Evolutionary conservation across 2,113 vertebrate species (phyloP).

Genomic region (Centropus unirufus): DNA sequence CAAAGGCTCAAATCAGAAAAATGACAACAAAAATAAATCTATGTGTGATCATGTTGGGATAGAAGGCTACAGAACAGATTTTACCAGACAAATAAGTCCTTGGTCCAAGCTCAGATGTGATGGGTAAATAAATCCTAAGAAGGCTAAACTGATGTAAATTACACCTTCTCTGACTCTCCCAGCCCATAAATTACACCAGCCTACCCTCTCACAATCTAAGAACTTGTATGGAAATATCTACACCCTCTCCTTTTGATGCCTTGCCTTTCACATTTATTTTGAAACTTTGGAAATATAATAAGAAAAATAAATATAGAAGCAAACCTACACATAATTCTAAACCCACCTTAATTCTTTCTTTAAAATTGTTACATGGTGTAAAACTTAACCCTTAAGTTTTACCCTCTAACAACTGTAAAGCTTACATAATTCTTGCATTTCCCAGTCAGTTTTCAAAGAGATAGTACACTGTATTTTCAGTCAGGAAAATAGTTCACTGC

Average conservation of each 20-base stretch:
- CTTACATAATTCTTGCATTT: neutral
- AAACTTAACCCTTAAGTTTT: neutral
- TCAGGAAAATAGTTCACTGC: neutral
- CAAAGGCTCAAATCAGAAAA: conserved; percentile 9
- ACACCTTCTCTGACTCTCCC: neutral
- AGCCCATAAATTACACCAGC: conserved; percentile 18
- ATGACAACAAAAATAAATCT: neutral
- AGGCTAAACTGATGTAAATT: conserved; percentile 9
- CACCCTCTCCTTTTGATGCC: neutral
- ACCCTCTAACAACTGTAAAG: neutral
- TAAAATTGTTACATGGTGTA: neutral
- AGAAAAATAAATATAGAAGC: neutral
- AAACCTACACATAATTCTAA: neutral
- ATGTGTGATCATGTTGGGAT: neutral
- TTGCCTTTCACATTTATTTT: neutral
- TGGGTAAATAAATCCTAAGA: neutral
- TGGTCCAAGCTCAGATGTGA: neutral
- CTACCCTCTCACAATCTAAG: neutral
- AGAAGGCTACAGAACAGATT: neutral
- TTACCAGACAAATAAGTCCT: conserved; percentile 22
- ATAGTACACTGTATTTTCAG: neutral
- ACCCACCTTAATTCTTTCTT: neutral
- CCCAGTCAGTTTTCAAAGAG: neutral
- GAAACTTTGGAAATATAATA: neutral
- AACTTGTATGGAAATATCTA: neutral